Evolutionary conservation across 2,888 invertebrate species (phyloP), one percentile per base, ranked within the genome.

Genomic region (Endotricha flammealis): DNA sequence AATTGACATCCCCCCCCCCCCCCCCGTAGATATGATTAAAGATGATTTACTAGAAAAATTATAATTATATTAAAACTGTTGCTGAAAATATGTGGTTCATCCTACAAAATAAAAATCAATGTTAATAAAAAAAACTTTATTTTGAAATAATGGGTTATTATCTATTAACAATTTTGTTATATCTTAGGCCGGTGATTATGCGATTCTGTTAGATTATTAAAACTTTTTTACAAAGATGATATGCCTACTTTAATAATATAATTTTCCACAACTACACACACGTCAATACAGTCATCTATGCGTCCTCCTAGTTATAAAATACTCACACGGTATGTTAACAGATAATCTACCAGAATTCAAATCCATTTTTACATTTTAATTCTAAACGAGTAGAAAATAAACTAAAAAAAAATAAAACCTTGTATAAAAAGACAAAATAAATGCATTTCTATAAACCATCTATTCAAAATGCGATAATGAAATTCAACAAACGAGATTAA

Each of bases 121-220:
- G 50, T 38, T 42, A 53, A 62, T 57, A 66, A 77, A 68, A n/a
- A 79, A 86, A 83, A 68, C 76, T 83, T 83, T 85, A 82, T 81
- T 85, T 82, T 79, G 78, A 81, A 82, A 71, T 73, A 75, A 72
- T 83, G 85, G 86, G 42, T 83, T 85, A 85, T 85, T 86, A 86
- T 80, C 86, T 82, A 86, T 86, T 83, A 86, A 86, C 86, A 81
- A 53, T 60, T 66, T 71, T 72, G 71, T 80, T 81, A 83, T 56
- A 71, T 49, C n/a, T 80, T 85, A 86, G 86, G 83, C 82, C 81
- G 59, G 75, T 68, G 74, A 73, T 72, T 71, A 79, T 66, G 69
- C 72, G 57, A 65, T 54, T 60, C 58, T 64, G 66, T 78, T 78
- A 80, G 73, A 52, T 59, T 67, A 71, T 73, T 74, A 75, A 67